Evolutionary conservation across 2,888 invertebrate genomes (phyloP), one percentile per base, ranked within the genome.

Genomic region (Globia sparganii): DNA sequence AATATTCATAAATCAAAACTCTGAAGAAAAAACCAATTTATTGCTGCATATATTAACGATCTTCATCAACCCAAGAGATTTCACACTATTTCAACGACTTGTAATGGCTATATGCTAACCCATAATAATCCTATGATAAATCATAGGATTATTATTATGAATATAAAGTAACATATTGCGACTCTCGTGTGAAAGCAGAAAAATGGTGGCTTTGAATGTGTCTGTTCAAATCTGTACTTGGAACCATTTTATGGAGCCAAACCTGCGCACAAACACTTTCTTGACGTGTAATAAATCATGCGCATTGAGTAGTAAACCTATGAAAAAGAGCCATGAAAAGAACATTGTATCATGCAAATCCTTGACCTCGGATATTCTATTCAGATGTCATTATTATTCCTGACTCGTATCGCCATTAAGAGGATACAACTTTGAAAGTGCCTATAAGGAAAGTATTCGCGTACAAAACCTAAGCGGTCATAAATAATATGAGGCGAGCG

Each of bases 401-500:
- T 79, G 83, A 78, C 88, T 91, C 87, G 91, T 90, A 90, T 90
- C 88, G 89, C 90, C 91, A 92, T 93, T 93, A 91, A 88, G 89
- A 86, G 89, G 84, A 87, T 77, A 89, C 87, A 91, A 93, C 93
- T 91, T 92, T 94, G 91, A 93, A 91, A 88, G 87, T 86, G 87
- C 85, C 87, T 89, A 91, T 90, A 90, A 92, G 91, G 90, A 92
- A 91, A 93, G 93, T 93, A 92, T 93, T 92, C 92, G 90, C 90
- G 91, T 91, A 94, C 93, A 94, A 94, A 94, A 94, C 92, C 89
- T 93, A 91, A 94, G 93, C 92, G 89, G 91, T 91, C 93, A 94
- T 96, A 96, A 96, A 96, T 96, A 95, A 95, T 92, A 90, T 85
- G 91, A 92, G 83, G 93, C 92, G 93, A 93, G 92, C 92, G 90